A percentile compares a stretch with the other conserved stretches of the same genome.
Conservation (phyloP, 2,113 vertebrate genomes). For the Coracopsis vasa region DNA sequence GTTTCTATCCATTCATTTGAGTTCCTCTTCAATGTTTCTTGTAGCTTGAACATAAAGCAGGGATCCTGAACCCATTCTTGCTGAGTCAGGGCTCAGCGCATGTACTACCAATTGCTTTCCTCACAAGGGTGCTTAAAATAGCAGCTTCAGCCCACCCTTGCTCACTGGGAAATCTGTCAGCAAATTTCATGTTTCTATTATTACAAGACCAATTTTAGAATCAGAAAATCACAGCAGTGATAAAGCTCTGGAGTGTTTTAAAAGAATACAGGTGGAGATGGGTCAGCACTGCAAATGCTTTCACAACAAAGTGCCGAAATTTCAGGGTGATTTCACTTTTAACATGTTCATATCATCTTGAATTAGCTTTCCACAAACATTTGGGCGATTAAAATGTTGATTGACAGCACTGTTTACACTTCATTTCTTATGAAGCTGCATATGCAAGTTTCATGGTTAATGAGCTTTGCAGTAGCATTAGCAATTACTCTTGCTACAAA, state of each 20-base stretch:
- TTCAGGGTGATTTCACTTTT: neutral
- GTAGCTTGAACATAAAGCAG: neutral
- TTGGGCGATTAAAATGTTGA: neutral
- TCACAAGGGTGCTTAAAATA: slow-evolving; percentile 43
- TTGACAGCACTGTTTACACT: slow-evolving; percentile 4
- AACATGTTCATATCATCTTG: neutral
- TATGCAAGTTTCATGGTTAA: neutral
- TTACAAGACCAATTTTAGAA: slow-evolving; percentile 38
- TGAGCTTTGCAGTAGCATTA: neutral
- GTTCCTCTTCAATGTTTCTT: neutral
- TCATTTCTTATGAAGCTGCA: neutral
- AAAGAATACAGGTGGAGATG: neutral
- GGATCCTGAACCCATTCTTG: neutral
- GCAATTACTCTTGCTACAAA: neutral
- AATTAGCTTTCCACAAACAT: neutral
- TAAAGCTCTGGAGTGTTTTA: neutral
- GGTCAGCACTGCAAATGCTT: neutral
- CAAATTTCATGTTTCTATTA: slow-evolving; percentile 38
- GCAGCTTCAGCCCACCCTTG: neutral
- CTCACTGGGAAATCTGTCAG: slow-evolving; percentile 57
- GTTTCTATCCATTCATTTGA: neutral
- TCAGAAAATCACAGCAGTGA: neutral
- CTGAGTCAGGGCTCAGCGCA: slow-evolving; percentile 31
- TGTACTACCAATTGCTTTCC: slow-evolving; percentile 4
- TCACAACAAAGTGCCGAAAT: neutral